Evolutionary conservation across 2,113 vertebrate genomes (phyloP).

Genomic region (Cyanoliseus patagonus): DNA sequence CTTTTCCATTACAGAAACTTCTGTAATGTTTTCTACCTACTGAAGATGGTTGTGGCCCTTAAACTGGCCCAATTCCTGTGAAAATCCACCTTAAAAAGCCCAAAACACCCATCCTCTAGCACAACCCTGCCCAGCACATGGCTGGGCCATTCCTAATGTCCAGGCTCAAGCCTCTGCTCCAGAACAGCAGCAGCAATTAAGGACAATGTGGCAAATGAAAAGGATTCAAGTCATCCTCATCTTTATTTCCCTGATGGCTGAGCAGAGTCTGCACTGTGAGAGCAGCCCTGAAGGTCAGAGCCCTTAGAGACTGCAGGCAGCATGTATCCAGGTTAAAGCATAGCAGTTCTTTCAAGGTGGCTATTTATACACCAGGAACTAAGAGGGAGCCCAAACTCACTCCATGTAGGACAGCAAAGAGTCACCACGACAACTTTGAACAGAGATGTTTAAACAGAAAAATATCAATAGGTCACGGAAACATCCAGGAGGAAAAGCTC

Average conservation of each 20-base stretch:
- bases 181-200: background rate
- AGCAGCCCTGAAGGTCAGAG: background rate
- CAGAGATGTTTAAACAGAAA: background rate
- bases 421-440: background rate
- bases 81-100: background rate
- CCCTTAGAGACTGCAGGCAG: background rate
- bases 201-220: background rate
- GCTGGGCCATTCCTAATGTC: background rate
- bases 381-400: background rate
- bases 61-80: background rate
- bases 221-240: background rate
- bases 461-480: constrained; percentile 15
- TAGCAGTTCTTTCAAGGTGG: background rate
- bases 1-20: background rate
- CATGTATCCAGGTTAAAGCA: background rate
- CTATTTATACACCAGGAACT: background rate
- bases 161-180: background rate
- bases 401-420: constrained; percentile 1
- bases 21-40: background rate
- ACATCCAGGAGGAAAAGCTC: background rate
- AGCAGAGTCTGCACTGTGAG: background rate
- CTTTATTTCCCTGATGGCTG: background rate
- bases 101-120: background rate
- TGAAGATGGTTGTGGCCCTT: background rate
- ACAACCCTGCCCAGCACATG: background rate